Evolutionary conservation across 2,888 invertebrate species (phyloP), one percentile per base, ranked within the genome.

Genomic region (Physocephala rufipes): DNA sequence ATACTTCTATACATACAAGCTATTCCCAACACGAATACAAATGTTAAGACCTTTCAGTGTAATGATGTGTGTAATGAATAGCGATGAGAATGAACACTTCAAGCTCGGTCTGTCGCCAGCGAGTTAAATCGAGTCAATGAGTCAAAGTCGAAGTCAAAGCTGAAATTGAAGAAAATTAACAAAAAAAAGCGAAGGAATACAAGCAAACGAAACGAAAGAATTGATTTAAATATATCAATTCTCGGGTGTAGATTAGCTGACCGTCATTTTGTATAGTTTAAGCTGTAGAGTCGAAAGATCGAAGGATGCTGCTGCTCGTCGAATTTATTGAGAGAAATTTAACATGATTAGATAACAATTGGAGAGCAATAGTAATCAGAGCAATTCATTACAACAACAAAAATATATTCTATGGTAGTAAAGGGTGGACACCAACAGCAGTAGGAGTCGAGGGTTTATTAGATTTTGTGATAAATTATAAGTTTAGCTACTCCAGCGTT

Each of bases 61-160:
- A 80, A 79, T 80, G 79, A 79, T 79, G 78, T 80, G 79, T 80
- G 80, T 80, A 80, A 80, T 80, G 79, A 76, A n/a, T n/a, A 79
- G 74, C 61, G 70, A 59, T 15, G 64, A n/a, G 5, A 24, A 19
- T 13, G 63, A n/a, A 1, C 16, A 21, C 24, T 21, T 45, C 9
- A 24, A 16, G 47, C 26, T 26, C 63, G 21, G 16, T 26, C 63
- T 1, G 62, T 43, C 36, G 43, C 53, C 58, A 24, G 12, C 58
- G 58, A 58, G 7, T 28, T 12, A 15, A 7, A n/a, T 16, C 51
- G 51, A 49, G 49, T 51, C 36, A 36, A 7, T 36, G 5, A 9
- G 9, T 36, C 9, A 9, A n/a, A n/a, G n/a, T n/a, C n/a, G n/a
- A n/a, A n/a, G n/a, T n/a, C n/a, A n/a, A n/a, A n/a, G n/a, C n/a